A percentile compares a stretch with the other conserved stretches of the same genome.
phyloP scores from a whole-genome alignment of 2,888 invertebrate genomes.

The Nomada fucata region DNA sequence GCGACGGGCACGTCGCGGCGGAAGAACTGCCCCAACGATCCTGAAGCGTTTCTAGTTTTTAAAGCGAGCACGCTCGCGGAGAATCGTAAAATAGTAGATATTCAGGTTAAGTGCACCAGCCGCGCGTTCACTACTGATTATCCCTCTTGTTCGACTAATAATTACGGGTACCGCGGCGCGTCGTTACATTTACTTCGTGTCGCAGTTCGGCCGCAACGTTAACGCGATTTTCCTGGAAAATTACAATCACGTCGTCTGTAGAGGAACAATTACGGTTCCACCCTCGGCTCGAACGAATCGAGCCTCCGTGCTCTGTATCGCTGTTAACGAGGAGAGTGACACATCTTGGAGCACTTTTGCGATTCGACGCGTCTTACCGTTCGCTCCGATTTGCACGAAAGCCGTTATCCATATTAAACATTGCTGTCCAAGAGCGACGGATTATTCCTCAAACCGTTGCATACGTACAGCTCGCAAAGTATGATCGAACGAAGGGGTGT shows the following conservation, averaged over 20 bases:
- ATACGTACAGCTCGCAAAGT: too few species aligned
- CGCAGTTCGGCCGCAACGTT: constrained; percentile 66
- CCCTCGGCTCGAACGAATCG: constrained; percentile 51
- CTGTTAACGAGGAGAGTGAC: constrained; percentile 34
- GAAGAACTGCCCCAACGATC: background rate
- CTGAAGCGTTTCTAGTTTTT: background rate
- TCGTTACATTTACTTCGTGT: constrained; percentile 69
- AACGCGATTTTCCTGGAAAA: constrained; percentile 71
- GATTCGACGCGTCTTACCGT: constrained; percentile 19
- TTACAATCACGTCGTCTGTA: constrained; percentile 65
- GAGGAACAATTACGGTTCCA: constrained; percentile 63
- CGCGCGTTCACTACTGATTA: constrained; percentile 63
- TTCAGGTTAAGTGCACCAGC: constrained; percentile 55
- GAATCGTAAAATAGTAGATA: constrained; percentile 26
- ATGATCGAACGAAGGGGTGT: too few species aligned
- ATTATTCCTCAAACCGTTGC: too few species aligned
- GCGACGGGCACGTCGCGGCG: background rate
- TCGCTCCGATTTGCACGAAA: background rate
- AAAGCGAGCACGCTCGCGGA: background rate
- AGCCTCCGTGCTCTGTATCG: constrained; percentile 35
- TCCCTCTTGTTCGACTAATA: constrained; percentile 69
- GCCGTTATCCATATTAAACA: too few species aligned
- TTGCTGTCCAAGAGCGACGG: too few species aligned
- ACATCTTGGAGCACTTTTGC: constrained; percentile 11
- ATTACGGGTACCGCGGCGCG: constrained; percentile 58